These are phyloP conservation scores for Carassius gibelio DNA, from an alignment of 2,113 vertebrate genomes.

Conservation along the genomic window DNA sequence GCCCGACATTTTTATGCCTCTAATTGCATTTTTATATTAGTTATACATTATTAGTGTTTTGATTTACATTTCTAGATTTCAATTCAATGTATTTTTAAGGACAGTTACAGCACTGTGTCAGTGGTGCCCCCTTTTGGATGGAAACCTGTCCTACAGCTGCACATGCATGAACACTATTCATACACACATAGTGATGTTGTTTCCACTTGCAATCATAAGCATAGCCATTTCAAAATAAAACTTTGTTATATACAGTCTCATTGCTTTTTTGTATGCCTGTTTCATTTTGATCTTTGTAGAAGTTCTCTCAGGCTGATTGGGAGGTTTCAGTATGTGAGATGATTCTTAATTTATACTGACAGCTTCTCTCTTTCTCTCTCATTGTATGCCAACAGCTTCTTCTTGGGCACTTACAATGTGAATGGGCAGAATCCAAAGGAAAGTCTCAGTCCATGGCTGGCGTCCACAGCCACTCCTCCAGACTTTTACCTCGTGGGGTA, in stretches of 20 bases:
- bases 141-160: neutral
- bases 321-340: neutral
- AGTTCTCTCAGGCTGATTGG: neutral
- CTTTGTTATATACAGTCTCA: neutral
- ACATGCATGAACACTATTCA: neutral
- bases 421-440: slow-evolving; percentile 91
- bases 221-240: neutral
- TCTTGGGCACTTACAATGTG: slow-evolving; percentile 94
- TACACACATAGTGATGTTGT: neutral
- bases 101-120: neutral
- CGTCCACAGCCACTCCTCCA: slow-evolving; percentile 78
- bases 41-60: no score
- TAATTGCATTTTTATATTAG: no score
- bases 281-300: neutral
- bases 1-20: no score
- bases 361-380: neutral
- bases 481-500: slow-evolving; percentile 96
- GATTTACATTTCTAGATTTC: no score
- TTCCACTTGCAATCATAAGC: neutral
- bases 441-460: slow-evolving; percentile 87
- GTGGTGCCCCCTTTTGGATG: neutral
- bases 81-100: no score
- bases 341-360: neutral
- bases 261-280: neutral
- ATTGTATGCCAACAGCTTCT: slow-evolving; percentile 78